phyloP scores from a whole-genome alignment of 1,140 invertebrate genomes.

The Macrostomum lignano region DNA sequence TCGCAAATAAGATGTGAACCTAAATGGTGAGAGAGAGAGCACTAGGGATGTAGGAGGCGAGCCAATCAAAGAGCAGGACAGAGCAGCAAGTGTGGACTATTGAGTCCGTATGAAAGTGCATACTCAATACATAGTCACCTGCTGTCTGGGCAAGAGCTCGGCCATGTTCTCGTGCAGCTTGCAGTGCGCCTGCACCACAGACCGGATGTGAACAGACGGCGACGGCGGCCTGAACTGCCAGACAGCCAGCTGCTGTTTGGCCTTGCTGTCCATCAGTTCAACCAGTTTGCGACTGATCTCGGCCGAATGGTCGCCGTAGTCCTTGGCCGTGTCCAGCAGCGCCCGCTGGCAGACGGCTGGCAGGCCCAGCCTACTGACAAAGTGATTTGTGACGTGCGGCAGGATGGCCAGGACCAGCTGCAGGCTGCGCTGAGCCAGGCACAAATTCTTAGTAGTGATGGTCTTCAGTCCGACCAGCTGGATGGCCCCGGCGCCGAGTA shows the following conservation, averaged over 20 bases:
- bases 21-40: too few species aligned
- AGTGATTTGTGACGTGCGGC: constrained; percentile 29
- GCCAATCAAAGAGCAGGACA: too few species aligned
- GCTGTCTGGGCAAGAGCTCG: too few species aligned
- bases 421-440: constrained; percentile 52
- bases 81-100: too few species aligned
- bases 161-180: constrained; percentile 71
- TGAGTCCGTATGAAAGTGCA: too few species aligned
- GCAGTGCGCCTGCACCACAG: constrained; percentile 53
- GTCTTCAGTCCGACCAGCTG: constrained; percentile 74
- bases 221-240: constrained; percentile 53
- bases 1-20: too few species aligned
- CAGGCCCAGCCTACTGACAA: constrained; percentile 21
- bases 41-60: too few species aligned
- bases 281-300: constrained; percentile 70
- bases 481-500: constrained; percentile 72
- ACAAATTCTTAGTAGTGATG: constrained; percentile 73
- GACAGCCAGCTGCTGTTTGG: constrained; percentile 30
- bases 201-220: constrained; percentile 56
- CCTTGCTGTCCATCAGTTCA: constrained; percentile 50
- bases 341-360: background rate
- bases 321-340: constrained; percentile 33
- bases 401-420: constrained; percentile 37
- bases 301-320: constrained; percentile 55
- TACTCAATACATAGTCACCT: too few species aligned